Base-by-base conservation (phyloP, 2,113 vertebrate genomes). In the Tragelaphus buxtoni region DNA sequence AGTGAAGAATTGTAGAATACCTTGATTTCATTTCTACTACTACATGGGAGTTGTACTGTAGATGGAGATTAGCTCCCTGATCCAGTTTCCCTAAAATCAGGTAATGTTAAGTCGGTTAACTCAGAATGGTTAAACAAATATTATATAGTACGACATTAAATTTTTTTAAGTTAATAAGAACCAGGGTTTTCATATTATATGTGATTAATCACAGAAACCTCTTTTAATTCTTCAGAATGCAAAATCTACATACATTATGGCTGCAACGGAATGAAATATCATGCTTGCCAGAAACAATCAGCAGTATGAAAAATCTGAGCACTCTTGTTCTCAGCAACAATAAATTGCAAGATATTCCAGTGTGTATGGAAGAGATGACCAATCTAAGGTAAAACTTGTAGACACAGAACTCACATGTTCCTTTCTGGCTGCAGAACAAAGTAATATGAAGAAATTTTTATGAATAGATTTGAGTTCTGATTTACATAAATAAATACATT, bases 251-350 rank as follows among this genome's bases (percentile, higher is more conserved):
- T 95, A 99, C 99, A 0, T 98, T 99, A 93, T 99, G 99, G 99
- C 99, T 99, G 28, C 99, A 99, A 97, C 99, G 99, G 92, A 99
- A 99, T 86, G 97, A 99, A 81, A 98, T 99, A 93, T 98, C 98
- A 72, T 97, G 92, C 35, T 98, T 99, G 61, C 99, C 99, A n/a
- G 99, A 99, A 69, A 99, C 98, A 91, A 99, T 99, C 96, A 87
- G 97, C 94, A 98, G 98, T 63, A 99, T 99, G 99, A 97, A 96
- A 94, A 99, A 98, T 42, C 98, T 99, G 91, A 99, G 99, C 93
- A 99, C 99, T 0, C 98, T 99, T 92, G 99, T 99, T 88, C 99
- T 99, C 84, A 99, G 99, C 98, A 99, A 98, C 97, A 99, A 99
- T 97, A 98, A 98, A 60, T 98, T 99, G 35, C 98, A 97, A 49